phyloP scores from a whole-genome alignment of 92 coral and sea anemone species.

The Porites evermanni region DNA sequence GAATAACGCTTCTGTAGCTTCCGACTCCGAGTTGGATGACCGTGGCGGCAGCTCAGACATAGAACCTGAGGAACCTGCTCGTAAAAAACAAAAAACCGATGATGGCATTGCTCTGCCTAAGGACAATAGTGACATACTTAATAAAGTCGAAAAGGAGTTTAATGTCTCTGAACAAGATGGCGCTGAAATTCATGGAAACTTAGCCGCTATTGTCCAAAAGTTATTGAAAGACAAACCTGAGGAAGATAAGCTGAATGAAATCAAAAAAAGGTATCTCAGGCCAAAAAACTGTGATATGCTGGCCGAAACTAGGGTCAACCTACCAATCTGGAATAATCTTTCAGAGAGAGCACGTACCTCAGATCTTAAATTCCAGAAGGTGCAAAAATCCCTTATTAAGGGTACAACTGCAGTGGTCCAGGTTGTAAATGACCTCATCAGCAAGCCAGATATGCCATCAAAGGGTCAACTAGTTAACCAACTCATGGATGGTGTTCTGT shows the following conservation, averaged over 20 bases:
- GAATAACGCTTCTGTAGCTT: not conserved
- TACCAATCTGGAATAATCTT: slow-evolving; percentile 49
- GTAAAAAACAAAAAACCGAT: slow-evolving; percentile 12
- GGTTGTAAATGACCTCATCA: slow-evolving; percentile 18
- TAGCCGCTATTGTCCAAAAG: slow-evolving; percentile 39
- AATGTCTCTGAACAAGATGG: slow-evolving; percentile 35
- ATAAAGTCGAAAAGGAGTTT: slow-evolving; percentile 32
- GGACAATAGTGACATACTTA: slow-evolving; percentile 20
- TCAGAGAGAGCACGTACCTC: slow-evolving; percentile 29
- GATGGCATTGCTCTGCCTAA: not conserved
- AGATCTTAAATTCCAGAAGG: slow-evolving; percentile 43
- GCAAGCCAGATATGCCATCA: slow-evolving; percentile 30
- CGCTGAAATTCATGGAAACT: slow-evolving; percentile 39
- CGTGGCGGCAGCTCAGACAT: not conserved
- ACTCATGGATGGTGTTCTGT: slow-evolving; percentile 64
- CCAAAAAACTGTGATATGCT: slow-evolving; percentile 46
- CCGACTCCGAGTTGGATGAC: not conserved
- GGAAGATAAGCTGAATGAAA: slow-evolving; percentile 46
- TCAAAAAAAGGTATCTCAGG: slow-evolving; percentile 34
- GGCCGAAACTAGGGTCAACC: slow-evolving; percentile 51
- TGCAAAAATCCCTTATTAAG: slow-evolving; percentile 37
- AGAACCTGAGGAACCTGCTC: slow-evolving; percentile 28
- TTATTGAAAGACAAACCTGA: slow-evolving; percentile 40
- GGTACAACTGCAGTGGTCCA: slow-evolving; percentile 36
- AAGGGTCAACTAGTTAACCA: slow-evolving; percentile 39